Conservation (phyloP, 2,113 vertebrate genomes). For the Pogona vitticeps region DNA sequence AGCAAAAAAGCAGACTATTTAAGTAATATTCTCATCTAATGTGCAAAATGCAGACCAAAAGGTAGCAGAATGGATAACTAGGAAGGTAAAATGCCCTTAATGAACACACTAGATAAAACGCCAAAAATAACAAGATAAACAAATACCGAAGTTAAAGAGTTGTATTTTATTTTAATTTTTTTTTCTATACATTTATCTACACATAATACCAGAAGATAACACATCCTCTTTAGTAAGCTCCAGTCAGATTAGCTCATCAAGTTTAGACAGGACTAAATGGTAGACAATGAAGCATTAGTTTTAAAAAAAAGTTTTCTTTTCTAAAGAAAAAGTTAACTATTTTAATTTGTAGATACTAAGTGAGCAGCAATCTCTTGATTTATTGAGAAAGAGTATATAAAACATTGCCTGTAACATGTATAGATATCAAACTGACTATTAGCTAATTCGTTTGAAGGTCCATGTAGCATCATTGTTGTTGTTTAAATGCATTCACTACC, state of each 20-base stretch:
- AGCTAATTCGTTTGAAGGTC: constrained; percentile 56
- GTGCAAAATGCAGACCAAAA: constrained; percentile 97
- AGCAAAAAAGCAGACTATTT: constrained; percentile 95
- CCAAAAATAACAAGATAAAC: constrained; percentile 82
- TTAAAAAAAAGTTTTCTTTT: constrained; percentile 50
- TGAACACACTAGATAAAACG: constrained; percentile 78
- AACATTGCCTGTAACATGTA: constrained; percentile 61
- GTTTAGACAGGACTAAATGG: constrained; percentile 75
- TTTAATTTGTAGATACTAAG: constrained; percentile 63
- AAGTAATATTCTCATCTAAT: constrained; percentile 92
- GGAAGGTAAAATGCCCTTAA: constrained; percentile 73
- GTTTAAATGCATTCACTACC: constrained; percentile 51
- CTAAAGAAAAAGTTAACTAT: constrained; percentile 66
- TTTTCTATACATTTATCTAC: constrained; percentile 85
- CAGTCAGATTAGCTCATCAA: constrained; percentile 68
- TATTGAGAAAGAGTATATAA: constrained; percentile 65
- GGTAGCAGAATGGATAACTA: constrained; percentile 76
- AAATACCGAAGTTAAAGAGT: constrained; percentile 78
- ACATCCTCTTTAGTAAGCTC: constrained; percentile 71
- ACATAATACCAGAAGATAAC: constrained; percentile 75
- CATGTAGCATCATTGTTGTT: constrained; percentile 40
- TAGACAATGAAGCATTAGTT: constrained; percentile 72
- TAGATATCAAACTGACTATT: constrained; percentile 57
- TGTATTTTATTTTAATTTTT: constrained; percentile 75
- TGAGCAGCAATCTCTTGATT: constrained; percentile 63